Evolutionary conservation across 2,113 vertebrate genomes (phyloP).

Genomic region (Ascaphus truei): DNA sequence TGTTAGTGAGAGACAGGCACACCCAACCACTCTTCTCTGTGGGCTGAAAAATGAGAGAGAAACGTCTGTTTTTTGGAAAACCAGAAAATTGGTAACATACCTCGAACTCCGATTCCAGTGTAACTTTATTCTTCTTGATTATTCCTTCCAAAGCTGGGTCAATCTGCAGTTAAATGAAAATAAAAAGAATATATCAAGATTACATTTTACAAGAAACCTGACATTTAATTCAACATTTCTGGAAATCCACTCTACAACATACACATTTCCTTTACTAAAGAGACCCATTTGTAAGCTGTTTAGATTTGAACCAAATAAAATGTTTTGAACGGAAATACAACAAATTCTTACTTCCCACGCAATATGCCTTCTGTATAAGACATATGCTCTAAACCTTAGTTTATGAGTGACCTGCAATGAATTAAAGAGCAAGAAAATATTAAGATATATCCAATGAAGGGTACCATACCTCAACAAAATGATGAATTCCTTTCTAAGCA

Average conservation of each 20-base stretch:
- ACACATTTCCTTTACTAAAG: too few species aligned
- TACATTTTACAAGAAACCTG: too few species aligned
- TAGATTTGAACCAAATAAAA: not conserved
- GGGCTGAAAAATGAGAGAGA: slow-evolving; percentile 42
- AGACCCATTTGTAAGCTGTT: not conserved
- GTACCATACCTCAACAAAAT: too few species aligned
- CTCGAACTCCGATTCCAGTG: slow-evolving; percentile 86
- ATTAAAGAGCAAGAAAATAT: too few species aligned
- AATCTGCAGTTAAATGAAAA: slow-evolving; percentile 59
- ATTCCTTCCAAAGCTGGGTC: slow-evolving; percentile 74
- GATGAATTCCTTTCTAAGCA: too few species aligned
- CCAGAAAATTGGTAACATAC: slow-evolving; percentile 53
- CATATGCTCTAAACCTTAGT: too few species aligned
- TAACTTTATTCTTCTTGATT: slow-evolving; percentile 61
- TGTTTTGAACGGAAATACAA: not conserved
- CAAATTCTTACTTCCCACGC: not conserved
- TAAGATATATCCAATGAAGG: too few species aligned
- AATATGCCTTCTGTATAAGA: not conserved
- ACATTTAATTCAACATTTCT: too few species aligned
- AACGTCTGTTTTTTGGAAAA: slow-evolving; percentile 26
- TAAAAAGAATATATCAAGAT: slow-evolving; percentile 11
- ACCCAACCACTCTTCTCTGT: slow-evolving; percentile 34
- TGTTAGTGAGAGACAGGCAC: slow-evolving; percentile 47
- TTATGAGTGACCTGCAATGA: too few species aligned
- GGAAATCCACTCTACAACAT: too few species aligned